Percentiles rank a stretch among this genome's conserved stretches.
Conservation (phyloP, 2,797 vertebrate genomes). For the Decapterus maruadsi region DNA sequence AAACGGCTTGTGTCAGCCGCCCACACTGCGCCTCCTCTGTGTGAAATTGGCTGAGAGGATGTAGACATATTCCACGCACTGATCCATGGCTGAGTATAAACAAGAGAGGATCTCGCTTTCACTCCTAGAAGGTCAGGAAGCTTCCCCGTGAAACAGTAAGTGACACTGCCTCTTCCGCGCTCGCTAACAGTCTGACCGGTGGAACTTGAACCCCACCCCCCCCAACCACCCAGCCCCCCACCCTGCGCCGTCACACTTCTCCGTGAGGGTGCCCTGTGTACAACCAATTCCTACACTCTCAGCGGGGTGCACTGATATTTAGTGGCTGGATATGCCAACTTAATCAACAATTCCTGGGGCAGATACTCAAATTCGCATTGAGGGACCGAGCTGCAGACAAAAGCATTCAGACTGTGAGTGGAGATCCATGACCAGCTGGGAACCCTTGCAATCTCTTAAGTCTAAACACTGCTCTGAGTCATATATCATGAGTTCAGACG, state of each 20-base stretch:
- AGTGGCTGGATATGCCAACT: conserved; percentile 76
- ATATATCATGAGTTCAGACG: conserved; percentile 57
- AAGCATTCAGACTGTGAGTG: conserved; percentile 53
- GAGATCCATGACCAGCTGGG: conserved; percentile 59
- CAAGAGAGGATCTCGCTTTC: conserved; percentile 83
- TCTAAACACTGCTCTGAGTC: conserved; percentile 55
- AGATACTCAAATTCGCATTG: conserved; percentile 70
- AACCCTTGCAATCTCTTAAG: conserved; percentile 63
- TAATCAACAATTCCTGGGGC: conserved; percentile 76
- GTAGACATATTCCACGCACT: conserved; percentile 91
- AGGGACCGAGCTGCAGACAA: conserved; percentile 49
- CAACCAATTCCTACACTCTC: conserved; percentile 57
- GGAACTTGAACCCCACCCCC: conserved; percentile 69
- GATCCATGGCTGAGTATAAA: conserved; percentile 90
- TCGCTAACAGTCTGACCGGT: conserved; percentile 80
- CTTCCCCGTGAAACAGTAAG: conserved; percentile 83
- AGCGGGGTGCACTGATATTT: conserved; percentile 84
- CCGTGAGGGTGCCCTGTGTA: conserved; percentile 59
- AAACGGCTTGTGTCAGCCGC: conserved; percentile 86
- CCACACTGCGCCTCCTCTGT: conserved; percentile 86
- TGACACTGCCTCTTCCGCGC: conserved; percentile 80
- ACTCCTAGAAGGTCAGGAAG: conserved; percentile 86
- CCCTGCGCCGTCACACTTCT: conserved; percentile 43
- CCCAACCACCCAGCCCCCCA: background rate
- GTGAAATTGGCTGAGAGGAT: conserved; percentile 90